Percentiles rank a stretch among this genome's conserved stretches.
These are phyloP conservation scores for Tenthredo mesomela DNA, from an alignment of 2,888 invertebrate genomes.

Conservation along the genomic window DNA sequence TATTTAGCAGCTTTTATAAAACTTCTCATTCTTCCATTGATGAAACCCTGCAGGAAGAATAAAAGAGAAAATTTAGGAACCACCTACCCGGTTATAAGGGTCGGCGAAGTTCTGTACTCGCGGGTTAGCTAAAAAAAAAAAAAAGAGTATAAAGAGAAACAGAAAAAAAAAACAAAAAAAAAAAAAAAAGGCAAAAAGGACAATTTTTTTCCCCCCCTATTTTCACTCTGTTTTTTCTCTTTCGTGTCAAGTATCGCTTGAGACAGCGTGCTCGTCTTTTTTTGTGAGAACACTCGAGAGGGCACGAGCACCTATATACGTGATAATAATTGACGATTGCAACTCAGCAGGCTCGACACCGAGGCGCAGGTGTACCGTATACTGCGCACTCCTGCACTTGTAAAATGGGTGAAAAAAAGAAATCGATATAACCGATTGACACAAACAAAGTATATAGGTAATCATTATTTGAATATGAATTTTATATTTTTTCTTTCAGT, in stretches of 20 bases:
- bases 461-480: neutral
- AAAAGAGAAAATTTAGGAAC: neutral
- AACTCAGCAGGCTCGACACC: constrained; percentile 46
- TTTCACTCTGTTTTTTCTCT: constrained; percentile 30
- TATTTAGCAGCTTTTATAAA: neutral
- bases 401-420: neutral
- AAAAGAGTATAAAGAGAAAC: constrained; percentile 1
- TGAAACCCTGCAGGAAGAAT: neutral
- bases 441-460: neutral
- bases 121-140: neutral
- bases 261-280: constrained; percentile 46
- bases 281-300: constrained; percentile 44
- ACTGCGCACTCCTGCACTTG: neutral
- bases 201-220: neutral
- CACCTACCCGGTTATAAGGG: neutral
- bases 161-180: neutral
- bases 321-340: constrained; percentile 48
- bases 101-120: neutral
- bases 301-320: constrained; percentile 30
- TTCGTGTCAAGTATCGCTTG: constrained; percentile 45
- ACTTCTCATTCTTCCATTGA: neutral
- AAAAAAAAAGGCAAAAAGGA: neutral
- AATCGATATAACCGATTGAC: constrained; percentile 25
- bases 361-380: neutral
- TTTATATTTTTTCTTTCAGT: neutral